Conservation (phyloP, 2,113 vertebrate species). For the Leucoraja erinaceus region DNA sequence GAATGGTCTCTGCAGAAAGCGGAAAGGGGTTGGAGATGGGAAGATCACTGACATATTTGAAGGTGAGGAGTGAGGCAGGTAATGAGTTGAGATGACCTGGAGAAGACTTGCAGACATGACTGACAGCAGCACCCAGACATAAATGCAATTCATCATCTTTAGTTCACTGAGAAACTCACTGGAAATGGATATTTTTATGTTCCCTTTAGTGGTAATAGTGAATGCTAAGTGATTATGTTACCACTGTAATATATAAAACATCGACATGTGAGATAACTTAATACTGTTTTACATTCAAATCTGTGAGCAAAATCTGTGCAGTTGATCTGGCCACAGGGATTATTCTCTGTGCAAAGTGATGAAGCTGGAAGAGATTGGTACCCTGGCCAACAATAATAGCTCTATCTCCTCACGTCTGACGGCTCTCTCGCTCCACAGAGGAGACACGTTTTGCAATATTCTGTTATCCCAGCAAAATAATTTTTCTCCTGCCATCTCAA, state of each 20-base stretch:
- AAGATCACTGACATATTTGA: not conserved
- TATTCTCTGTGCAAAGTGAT: not conserved
- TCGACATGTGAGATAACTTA: constrained; percentile 9
- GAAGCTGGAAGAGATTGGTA: not conserved
- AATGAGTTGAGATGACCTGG: not conserved
- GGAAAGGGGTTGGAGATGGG: not conserved
- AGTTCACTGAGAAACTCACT: not conserved
- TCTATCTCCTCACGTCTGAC: not conserved
- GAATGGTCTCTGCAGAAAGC: too few species aligned
- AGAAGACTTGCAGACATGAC: not conserved
- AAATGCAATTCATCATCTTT: constrained; percentile 23
- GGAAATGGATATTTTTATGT: constrained; percentile 14
- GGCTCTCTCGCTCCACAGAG: not conserved
- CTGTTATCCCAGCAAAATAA: not conserved
- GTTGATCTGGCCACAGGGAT: not conserved
- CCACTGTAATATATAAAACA: constrained; percentile 30
- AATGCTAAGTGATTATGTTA: not conserved
- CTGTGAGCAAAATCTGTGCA: constrained; percentile 6
- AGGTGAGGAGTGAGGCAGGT: not conserved
- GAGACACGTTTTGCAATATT: not conserved
- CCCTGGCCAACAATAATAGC: not conserved
- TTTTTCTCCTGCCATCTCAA: not conserved
- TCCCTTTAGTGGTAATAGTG: constrained; percentile 8
- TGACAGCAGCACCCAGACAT: not conserved
- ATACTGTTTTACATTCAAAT: not conserved